Conservation (phyloP, 2,797 vertebrate species). For the Parambassis ranga region DNA sequence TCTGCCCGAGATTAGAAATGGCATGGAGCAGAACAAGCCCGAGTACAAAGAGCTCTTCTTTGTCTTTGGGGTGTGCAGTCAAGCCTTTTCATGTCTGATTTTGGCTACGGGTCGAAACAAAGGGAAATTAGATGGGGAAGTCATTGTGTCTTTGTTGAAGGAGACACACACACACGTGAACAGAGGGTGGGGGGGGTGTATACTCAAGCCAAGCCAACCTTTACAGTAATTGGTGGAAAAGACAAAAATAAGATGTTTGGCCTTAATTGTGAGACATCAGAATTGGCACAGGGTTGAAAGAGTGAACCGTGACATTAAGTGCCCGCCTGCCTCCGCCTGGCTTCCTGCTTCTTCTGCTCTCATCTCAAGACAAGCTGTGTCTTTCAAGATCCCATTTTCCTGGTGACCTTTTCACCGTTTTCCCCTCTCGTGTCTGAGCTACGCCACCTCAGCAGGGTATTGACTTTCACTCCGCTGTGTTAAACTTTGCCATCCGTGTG, state of each 20-base stretch:
- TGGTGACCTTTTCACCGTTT: constrained; percentile 60
- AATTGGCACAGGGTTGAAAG: constrained; percentile 41
- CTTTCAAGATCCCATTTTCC: constrained; percentile 56
- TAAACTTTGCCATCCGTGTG: constrained; percentile 45
- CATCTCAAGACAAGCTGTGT: constrained; percentile 45
- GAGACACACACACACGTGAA: not conserved
- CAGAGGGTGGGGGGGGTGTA: constrained; percentile 28
- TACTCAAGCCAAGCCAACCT: constrained; percentile 47
- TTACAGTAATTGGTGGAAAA: constrained; percentile 63
- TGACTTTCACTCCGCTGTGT: constrained; percentile 56
- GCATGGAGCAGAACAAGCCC: constrained; percentile 59
- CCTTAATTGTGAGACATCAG: constrained; percentile 55
- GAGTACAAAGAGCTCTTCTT: constrained; percentile 69
- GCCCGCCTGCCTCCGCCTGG: constrained; percentile 33
- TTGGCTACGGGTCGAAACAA: constrained; percentile 59
- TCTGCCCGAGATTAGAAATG: constrained; percentile 71
- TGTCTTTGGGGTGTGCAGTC: constrained; percentile 61
- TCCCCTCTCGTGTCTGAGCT: constrained; percentile 13
- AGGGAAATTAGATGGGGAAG: constrained; percentile 45
- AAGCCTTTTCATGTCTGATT: constrained; percentile 68
- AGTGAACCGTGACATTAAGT: constrained; percentile 67
- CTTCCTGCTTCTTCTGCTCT: constrained; percentile 20
- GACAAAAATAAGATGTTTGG: constrained; percentile 38
- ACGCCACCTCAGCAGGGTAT: constrained; percentile 47
- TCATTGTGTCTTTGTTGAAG: constrained; percentile 26